Conservation (phyloP, 2,113 vertebrate species). For the Tupaia tana region DNA sequence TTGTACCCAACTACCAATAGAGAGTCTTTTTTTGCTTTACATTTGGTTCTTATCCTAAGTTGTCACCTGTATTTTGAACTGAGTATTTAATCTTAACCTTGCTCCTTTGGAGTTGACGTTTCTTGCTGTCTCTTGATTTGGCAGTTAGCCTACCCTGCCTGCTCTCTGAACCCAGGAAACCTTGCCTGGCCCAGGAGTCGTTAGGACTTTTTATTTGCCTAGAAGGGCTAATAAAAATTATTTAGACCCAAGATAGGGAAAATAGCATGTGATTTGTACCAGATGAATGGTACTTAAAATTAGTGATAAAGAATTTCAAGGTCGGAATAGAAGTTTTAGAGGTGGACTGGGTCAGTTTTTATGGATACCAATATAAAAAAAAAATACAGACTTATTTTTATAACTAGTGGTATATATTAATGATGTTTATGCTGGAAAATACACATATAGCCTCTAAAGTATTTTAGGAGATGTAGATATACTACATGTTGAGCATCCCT, state of each 20-base stretch:
- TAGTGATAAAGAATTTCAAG: neutral
- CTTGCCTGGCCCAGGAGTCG: neutral
- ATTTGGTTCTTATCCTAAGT: neutral
- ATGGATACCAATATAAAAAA: neutral
- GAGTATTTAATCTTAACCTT: neutral
- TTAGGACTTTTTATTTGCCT: neutral
- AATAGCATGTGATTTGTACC: neutral
- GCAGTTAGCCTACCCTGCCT: neutral
- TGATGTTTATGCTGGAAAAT: neutral
- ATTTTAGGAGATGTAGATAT: too few relatives aligned
- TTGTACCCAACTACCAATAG: neutral
- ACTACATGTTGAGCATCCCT: too few relatives aligned
- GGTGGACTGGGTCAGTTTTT: neutral
- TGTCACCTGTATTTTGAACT: neutral
- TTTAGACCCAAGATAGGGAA: neutral
- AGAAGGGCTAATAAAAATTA: slow-evolving; percentile 8
- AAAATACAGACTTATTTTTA: neutral
- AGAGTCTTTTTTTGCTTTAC: neutral
- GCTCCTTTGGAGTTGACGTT: neutral
- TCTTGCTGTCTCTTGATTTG: neutral
- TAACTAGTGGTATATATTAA: neutral
- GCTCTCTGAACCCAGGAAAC: neutral
- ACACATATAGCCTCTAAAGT: too few relatives aligned
- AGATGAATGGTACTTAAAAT: neutral
- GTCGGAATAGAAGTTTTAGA: neutral